Evolutionary conservation across 2,797 vertebrate genomes (phyloP).

Genomic region (Arvicola amphibius): DNA sequence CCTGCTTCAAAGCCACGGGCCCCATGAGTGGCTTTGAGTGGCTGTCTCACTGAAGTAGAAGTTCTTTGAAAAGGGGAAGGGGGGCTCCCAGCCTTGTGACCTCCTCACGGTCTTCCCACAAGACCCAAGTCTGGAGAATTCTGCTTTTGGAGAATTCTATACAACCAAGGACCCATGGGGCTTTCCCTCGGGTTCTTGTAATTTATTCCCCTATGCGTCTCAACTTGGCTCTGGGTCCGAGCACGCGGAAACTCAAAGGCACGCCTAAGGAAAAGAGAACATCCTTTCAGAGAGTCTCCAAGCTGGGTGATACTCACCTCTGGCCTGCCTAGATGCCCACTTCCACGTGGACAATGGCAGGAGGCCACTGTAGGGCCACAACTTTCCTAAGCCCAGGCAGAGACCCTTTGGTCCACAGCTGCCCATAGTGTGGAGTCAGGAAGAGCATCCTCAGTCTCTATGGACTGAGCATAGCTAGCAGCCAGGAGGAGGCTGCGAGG

Average conservation of each 20-base stretch:
- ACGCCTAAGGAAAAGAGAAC: neutral
- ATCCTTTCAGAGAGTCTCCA: neutral
- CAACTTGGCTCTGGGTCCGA: neutral
- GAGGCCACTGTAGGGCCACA: neutral
- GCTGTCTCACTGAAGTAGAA: neutral
- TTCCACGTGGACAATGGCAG: neutral
- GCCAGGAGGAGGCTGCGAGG: neutral
- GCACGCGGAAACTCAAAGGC: neutral
- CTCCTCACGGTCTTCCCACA: neutral
- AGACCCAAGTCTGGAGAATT: neutral
- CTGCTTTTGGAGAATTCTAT: neutral
- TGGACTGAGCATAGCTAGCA: neutral
- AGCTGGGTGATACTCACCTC: neutral
- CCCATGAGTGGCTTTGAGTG: neutral
- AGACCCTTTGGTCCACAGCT: neutral
- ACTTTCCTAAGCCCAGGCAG: neutral
- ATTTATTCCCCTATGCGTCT: neutral
- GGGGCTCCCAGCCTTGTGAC: neutral
- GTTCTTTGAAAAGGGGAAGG: neutral
- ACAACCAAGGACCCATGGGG: too few species aligned
- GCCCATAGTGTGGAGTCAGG: fast-evolving
- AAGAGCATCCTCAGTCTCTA: too few species aligned
- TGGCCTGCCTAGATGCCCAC: neutral
- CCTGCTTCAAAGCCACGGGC: fast-evolving
- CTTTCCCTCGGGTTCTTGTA: neutral